Evolutionary conservation across 2,888 invertebrate species (phyloP), one percentile per base, ranked within the genome.

Genomic region (Tiphia femorata): DNA sequence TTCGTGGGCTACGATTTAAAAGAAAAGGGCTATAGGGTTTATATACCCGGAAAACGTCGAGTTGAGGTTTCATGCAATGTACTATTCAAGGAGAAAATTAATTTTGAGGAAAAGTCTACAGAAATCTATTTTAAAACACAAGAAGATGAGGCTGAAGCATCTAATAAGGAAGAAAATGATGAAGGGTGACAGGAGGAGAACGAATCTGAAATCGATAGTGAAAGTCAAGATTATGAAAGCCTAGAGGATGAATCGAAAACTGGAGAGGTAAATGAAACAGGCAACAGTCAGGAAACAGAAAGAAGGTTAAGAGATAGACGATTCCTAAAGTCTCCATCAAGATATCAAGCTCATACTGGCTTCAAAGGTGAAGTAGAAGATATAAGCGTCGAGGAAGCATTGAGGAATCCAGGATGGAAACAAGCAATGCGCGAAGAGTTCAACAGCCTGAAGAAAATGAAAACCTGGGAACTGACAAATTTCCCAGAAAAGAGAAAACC

Each of bases 361-460:
- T 62, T 70, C 58, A 47, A 62, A 14, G 62, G 53, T 21, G 64
- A 69, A 57, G 44, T 52, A 14, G 59, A 67, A 47, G 60, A 72
- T 30, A 65, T 72, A 29, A 42, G 70, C 7, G 52, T 67, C 1
- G 12, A 27, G 5, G 54, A 72, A 29, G 73, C 76, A 7, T 20
- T 77, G 17, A 70, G 69, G 27, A 70, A 76, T 53, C 30, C 49
- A 58, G 63, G 63, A 14, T 75, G 72, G 73, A 42, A 43, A 10
- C 54, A 58, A 48, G 75, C 75, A 1, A 76, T 76, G 69, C 27
- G 40, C 3, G 61, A 68, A 25, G 68, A 72, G 35, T 65, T 30
- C 30, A 41, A 60, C 0, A 62, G 72, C 6, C 43, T 72, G 23
- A 51, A 19, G 20, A 49, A 67, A 27, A 72, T 68, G 64, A 56